Evolutionary conservation across 1,140 invertebrate species (phyloP), one percentile per base, ranked within the genome.

Genomic region (Wiebesia pumilae): DNA sequence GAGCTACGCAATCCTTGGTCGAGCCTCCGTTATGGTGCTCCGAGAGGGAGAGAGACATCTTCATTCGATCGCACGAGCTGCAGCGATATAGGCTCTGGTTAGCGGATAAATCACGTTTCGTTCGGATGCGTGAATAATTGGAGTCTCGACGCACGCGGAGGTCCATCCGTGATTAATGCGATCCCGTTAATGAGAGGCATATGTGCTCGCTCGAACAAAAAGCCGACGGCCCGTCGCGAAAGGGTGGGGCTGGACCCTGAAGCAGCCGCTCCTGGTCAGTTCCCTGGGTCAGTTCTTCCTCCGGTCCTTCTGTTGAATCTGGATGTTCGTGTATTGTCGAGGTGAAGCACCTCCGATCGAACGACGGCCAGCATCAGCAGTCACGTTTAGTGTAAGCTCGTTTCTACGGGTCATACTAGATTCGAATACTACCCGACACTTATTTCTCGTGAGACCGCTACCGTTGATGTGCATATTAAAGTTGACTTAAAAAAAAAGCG

Each of bases 141-240:
- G 30, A 43, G n/a, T 19, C 40, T n/a, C 51, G 2, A 14, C 71
- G 82, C 35, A 35, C 14, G 71, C 83, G 88, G 69, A 87, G 86
- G 84, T 54, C 79, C 33, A 88, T 65, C 80, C 89, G 91, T 91
- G 92, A 94, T 93, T 93, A 93, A 93, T 93, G 92, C 89, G 81
- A 88, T 81, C 86, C 86, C 89, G 91, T 93, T 93, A 94, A 93
- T 93, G 91, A 93, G 92, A 92, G 92, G 91, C 90, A 92, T 93
- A 93, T 93, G 92, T 88, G 81, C 78, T 79, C 19, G 47, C 14
- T 2, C 2, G 51, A 16, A 19, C 19, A 54, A 54, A n/a, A 54
- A 54, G 9, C 51, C 51, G 14, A 16, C 24, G 14, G 82, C 79
- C 30, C n/a, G n/a, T 2, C 40, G n/a, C 21, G 16, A 40, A n/a